Evolutionary conservation across 2,797 vertebrate genomes (phyloP), one percentile per base, ranked within the genome.

Genomic region (Gymnothorax reevesii): DNA sequence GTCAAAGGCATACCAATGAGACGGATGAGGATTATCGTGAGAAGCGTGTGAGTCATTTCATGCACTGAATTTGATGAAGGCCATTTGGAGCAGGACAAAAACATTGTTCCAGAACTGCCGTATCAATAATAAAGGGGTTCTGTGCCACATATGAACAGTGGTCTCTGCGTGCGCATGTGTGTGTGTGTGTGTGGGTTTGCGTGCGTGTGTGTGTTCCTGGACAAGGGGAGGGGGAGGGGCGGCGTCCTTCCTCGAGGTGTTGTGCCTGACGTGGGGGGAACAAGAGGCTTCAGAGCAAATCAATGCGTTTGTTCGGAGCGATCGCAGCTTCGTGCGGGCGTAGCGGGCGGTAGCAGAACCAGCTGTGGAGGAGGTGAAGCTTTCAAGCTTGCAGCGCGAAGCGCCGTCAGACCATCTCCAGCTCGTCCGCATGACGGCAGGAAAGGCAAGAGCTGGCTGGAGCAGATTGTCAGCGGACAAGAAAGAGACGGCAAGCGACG

Each of bases 241-340:
- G 69, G 69, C 80, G 86, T 93, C 91, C 90, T 93, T 93, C 92
- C 91, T 93, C 84, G 87, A 93, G 92, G 92, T 92, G 92, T 91
- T 90, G 89, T 91, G 87, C 88, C 87, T 87, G 84, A 84, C 85
- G 87, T 86, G 83, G 90, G 90, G 90, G 82, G 87, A 25, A 42
- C n/a, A 52, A 82, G 79, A 91, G 84, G 90, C 89, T 90, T 94
- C 91, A 86, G 86, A 88, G 83, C 90, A 89, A 93, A 92, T 94
- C 92, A 90, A 89, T 93, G 88, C 59, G 86, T 90, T 88, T 92
- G 86, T 89, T 91, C 89, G 2, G 92, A 52, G 89, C 91, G 60
- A 89, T 88, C 88, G 89, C 92, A 92, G 92, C 93, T 91, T 90
- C 89, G 93, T 87, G 92, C 90, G 92, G 86, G 89, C 89, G 87